Percentiles rank a stretch among this genome's conserved stretches.
These are phyloP conservation scores for Drosophila pseudoananassae DNA, from an alignment of 1,140 invertebrate species.

Conservation along the genomic window DNA sequence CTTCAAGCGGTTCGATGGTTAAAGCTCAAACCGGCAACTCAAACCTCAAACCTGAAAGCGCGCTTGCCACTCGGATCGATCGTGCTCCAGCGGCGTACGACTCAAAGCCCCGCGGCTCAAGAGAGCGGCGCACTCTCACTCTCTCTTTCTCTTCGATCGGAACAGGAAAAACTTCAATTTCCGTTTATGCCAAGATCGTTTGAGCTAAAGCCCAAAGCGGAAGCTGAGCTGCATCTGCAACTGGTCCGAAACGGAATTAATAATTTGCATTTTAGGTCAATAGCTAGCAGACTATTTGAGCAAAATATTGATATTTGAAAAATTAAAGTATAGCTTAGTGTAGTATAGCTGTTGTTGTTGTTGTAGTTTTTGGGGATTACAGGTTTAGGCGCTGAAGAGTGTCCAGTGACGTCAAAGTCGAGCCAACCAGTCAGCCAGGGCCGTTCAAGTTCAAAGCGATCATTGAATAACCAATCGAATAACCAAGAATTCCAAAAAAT, in stretches of 20 bases:
- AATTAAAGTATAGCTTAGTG: neutral
- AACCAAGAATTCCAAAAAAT: slow-evolving; percentile 1
- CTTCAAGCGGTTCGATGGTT: neutral
- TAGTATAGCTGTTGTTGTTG: no score
- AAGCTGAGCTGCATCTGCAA: slow-evolving; percentile 8
- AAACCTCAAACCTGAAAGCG: neutral
- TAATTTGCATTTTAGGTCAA: slow-evolving; percentile 72
- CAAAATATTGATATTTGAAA: neutral
- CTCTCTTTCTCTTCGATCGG: slow-evolving; percentile 34
- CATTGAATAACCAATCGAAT: slow-evolving; percentile 25
- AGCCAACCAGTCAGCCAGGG: slow-evolving; percentile 5
- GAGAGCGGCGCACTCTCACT: slow-evolving; percentile 31
- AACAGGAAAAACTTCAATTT: slow-evolving; percentile 4
- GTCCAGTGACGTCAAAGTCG: slow-evolving; percentile 2
- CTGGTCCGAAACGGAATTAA: slow-evolving; percentile 31
- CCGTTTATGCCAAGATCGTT: neutral
- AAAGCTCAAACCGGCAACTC: neutral
- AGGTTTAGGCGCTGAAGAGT: neutral
- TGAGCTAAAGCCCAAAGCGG: neutral
- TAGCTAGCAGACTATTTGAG: neutral
- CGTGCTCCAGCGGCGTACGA: neutral
- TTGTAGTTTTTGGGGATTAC: neutral
- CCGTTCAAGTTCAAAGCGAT: slow-evolving; percentile 54
- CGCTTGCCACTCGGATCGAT: neutral
- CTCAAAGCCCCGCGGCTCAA: neutral